Conservation (phyloP, 2,888 invertebrate genomes). For the Heteromyza rotundicornis region DNA sequence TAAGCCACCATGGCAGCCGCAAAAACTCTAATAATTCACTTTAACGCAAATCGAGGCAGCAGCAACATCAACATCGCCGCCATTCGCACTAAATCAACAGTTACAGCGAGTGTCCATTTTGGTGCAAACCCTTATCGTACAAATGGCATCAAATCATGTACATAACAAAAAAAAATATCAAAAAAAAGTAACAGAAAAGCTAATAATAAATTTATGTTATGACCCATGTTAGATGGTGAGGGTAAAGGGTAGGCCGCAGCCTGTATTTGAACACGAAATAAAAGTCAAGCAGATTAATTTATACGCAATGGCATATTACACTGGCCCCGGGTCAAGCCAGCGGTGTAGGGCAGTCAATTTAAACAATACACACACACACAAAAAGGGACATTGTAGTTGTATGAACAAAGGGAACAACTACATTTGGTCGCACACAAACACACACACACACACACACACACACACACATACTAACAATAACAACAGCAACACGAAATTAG, state of each 20-base stretch:
- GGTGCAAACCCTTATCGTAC: neutral
- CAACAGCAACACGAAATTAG: neutral
- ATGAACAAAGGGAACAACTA: neutral
- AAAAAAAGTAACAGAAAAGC: too few relatives aligned
- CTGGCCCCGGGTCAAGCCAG: neutral
- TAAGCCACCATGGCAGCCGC: neutral
- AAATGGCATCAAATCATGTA: constrained; percentile 5
- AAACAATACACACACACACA: too few relatives aligned
- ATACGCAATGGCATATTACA: neutral
- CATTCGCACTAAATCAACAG: constrained; percentile 1
- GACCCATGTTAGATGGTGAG: neutral
- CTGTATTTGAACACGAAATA: neutral
- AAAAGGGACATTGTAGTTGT: neutral
- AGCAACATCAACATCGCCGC: neutral
- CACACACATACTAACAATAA: too few relatives aligned
- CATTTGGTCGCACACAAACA: too few relatives aligned
- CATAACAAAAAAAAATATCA: too few relatives aligned
- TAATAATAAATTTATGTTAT: constrained; percentile 8
- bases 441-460: too few relatives aligned
- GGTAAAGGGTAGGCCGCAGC: neutral
- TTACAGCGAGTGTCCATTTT: neutral
- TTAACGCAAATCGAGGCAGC: neutral
- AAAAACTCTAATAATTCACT: neutral
- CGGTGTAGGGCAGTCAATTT: too few relatives aligned
- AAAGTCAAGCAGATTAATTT: constrained; percentile 8